A percentile compares a stretch with the other conserved stretches of the same genome.
Conservation (phyloP, 1,140 invertebrate species). For the Teleogryllus occipitalis region DNA sequence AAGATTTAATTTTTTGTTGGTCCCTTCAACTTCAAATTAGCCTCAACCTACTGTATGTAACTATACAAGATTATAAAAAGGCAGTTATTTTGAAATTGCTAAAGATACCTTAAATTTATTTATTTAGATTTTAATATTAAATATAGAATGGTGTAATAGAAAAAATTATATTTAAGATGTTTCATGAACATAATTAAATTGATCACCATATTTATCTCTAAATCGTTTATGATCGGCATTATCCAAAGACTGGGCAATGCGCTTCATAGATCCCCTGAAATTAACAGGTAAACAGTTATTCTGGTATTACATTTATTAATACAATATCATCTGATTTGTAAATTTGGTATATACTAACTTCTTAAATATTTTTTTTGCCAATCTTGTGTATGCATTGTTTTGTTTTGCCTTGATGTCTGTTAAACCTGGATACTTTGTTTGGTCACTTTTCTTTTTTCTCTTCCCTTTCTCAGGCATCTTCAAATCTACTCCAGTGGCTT, state of each 20-base stretch:
- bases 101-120: no score
- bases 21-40: no score
- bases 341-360: constrained; percentile 19
- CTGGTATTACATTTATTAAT: background rate
- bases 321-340: background rate
- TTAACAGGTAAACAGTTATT: background rate
- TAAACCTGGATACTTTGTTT: constrained; percentile 24
- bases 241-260: constrained; percentile 16
- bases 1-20: no score
- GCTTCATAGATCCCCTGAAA: constrained; percentile 19
- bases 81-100: no score
- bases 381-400: constrained; percentile 23
- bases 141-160: no score
- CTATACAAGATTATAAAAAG: no score
- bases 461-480: constrained; percentile 27
- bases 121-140: no score
- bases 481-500: constrained; percentile 28
- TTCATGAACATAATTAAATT: constrained; percentile 19
- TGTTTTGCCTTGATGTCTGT: constrained; percentile 26
- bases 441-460: constrained; percentile 15
- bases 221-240: constrained; percentile 19
- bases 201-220: constrained; percentile 22
- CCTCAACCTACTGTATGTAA: no score
- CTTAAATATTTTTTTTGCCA: constrained; percentile 29
- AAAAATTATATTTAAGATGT: background rate